Evolutionary conservation across 2,113 vertebrate species (phyloP), one percentile per base, ranked within the genome.

Genomic region (Rhinoptilus africanus): DNA sequence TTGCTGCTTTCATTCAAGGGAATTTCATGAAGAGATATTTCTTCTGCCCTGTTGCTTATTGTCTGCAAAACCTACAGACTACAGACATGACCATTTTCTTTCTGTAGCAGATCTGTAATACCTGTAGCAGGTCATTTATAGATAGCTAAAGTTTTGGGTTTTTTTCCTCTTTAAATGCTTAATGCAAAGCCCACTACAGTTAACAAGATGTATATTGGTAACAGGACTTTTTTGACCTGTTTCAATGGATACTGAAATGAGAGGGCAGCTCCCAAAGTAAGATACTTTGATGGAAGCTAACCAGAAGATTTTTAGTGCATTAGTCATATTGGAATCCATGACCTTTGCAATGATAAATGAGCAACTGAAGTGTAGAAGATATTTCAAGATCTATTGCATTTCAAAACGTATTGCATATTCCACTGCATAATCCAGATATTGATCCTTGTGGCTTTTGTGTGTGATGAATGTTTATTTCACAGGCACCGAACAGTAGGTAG

Each of bases 331-430:
- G 45, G 50, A 93, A 76, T 72, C 62, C 35, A 64, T 80, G 77
- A 93, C 92, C 69, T 96, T 92, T 89, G 53, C n/a, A 89, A 76
- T 79, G 71, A 88, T 89, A 79, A 93, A 92, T 88, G 71, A 89
- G 64, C 17, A 45, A 47, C 35, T 47, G 53, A 83, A 69, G 21
- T 66, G 32, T 51, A 51, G 41, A 76, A 88, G 66, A 45, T 89
- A 76, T 82, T 93, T 94, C 39, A 76, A 73, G 71, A 92, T n/a
- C 35, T n/a, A 60, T 41, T 82, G 62, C 69, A 56, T 89, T 93
- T 76, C 53, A 89, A 69, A 92, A 89, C 64, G 5, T 39, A 10
- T 94, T 89, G 74, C 16, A 81, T 86, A 87, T 92, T 95, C 32
- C 41, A 66, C 17, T 71, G 45, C 28, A 37, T 92, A 86, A 88